phyloP scores from a whole-genome alignment of 2,888 invertebrate genomes.

The Acholoe squamosa region DNA sequence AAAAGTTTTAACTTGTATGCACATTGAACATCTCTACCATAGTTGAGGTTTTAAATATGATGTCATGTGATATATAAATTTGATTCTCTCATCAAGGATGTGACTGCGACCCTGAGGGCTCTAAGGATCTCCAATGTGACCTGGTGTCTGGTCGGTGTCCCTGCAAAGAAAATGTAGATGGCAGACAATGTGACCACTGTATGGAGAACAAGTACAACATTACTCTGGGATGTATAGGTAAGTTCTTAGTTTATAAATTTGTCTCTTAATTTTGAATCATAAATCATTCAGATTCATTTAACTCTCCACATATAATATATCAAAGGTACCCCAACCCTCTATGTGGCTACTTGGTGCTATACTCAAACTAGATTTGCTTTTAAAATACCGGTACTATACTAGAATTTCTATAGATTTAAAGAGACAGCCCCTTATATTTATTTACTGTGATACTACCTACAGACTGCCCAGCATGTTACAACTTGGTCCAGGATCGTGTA shows the following conservation, averaged over 20 bases:
- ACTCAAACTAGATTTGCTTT: no score
- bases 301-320: no score
- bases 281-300: no score
- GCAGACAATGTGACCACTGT: constrained; percentile 95
- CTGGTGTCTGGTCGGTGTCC: constrained; percentile 87
- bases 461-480: constrained; percentile 96
- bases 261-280: no score
- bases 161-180: constrained; percentile 89
- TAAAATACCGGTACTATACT: no score
- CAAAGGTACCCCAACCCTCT: no score
- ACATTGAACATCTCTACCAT: no score
- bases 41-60: no score
- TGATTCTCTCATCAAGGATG: constrained; percentile 86
- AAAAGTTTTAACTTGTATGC: no score
- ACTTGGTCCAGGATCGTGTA: constrained; percentile 94
- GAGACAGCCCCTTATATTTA: not conserved
- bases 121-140: constrained; percentile 90
- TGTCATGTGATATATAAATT: not conserved
- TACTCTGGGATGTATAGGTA: constrained; percentile 88
- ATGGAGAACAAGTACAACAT: constrained; percentile 96
- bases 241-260: constrained; percentile 59
- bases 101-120: constrained; percentile 94
- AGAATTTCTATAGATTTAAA: no score
- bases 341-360: no score
- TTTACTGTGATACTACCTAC: not conserved